Evolutionary conservation across 2,113 vertebrate species (phyloP), one percentile per base, ranked within the genome.

Genomic region (Uria aalge): DNA sequence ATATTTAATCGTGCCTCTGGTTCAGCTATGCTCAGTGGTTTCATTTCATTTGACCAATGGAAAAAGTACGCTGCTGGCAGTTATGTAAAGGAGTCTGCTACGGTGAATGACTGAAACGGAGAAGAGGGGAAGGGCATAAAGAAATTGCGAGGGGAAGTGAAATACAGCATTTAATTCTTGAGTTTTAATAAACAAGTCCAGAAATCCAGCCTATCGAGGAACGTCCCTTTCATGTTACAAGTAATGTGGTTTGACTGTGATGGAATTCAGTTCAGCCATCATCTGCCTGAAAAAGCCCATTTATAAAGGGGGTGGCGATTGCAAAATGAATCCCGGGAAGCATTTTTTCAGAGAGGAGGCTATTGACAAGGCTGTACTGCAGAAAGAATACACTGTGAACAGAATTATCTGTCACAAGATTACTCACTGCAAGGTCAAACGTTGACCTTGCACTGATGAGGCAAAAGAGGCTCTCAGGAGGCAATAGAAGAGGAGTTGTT

Each of bases 351-450:
- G 45, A 94, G 40, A 87, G 62, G 3, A 82, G 72, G 15, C 95
- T 92, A 88, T 85, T 96, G 82, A 94, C 73, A 89, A 93, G 92
- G 73, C 79, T 72, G 56, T 59, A 43, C 71, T 73, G 90, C 79
- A 67, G 40, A 84, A 94, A 90, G 81, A 90, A 91, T 82, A 74
- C 57, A 50, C 78, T 96, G 72, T 84, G 85, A 92, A 71, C 81
- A 95, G 87, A 95, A 93, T 92, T 95, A 94, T 93, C 85, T 75
- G 68, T 75, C 95, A 85, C 68, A 90, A 94, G 88, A 88, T 85
- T 93, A 95, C 93, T 94, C 95, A 60, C 63, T 94, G 71, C 76
- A 88, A 92, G 88, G 92, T 96, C 91, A 91, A 94, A 93, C 30
- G 1, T 12, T 90, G 91, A 93, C 90, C 95, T 96, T 81, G 77